Conservation (phyloP, 92 coral and sea anemone genomes). For the Paragorgia papillata region DNA sequence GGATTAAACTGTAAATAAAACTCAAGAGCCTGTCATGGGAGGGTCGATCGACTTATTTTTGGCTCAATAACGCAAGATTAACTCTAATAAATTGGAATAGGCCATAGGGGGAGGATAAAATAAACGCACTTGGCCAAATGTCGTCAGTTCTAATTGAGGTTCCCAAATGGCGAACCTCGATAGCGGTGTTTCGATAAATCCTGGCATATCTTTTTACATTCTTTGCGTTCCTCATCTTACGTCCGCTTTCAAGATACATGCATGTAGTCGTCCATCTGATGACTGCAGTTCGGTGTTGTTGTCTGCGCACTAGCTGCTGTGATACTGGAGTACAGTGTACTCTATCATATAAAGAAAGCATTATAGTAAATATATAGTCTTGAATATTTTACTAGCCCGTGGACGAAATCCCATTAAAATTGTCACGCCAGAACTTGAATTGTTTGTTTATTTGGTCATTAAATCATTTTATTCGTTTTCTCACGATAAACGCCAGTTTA, state of each 20-base stretch:
- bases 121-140: neutral
- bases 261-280: no score
- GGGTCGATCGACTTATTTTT: neutral
- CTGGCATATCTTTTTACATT: slow-evolving; percentile 25
- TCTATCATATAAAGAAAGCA: no score
- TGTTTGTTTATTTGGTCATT: no score
- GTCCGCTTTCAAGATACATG: slow-evolving; percentile 10
- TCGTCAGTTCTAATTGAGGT: slow-evolving; percentile 43
- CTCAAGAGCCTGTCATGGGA: neutral
- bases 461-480: no score
- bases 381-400: no score
- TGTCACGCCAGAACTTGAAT: no score
- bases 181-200: slow-evolving; percentile 4
- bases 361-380: no score
- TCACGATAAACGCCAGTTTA: no score
- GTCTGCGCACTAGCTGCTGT: no score
- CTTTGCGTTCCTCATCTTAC: slow-evolving; percentile 5
- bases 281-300: no score
- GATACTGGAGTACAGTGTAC: no score
- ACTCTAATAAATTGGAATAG: neutral
- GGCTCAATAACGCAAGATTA: neutral
- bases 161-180: slow-evolving; percentile 21
- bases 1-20: neutral
- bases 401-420: no score
- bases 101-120: neutral